Evolutionary conservation across 2,888 invertebrate genomes (phyloP), one percentile per base, ranked within the genome.

Genomic region (Clunio marinus): DNA sequence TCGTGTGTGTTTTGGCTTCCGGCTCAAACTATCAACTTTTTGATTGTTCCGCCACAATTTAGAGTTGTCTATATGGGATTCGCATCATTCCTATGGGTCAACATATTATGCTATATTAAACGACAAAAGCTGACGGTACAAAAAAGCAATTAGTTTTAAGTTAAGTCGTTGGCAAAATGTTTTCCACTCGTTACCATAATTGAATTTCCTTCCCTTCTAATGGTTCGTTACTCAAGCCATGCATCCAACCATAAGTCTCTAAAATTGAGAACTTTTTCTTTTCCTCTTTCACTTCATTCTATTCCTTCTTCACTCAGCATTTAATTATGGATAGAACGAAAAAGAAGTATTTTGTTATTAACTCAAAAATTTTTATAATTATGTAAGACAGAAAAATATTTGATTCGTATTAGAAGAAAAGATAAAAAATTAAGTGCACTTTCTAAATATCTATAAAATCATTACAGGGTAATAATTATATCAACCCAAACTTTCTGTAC

Each of bases 1-100:
- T 91, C 91, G 71, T 92, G 92, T 74, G 77, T 84, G 66, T 93
- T 91, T 77, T 93, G 93, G 93, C 76, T 93, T 41, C 93, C 93
- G 0, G 87, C 85, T 0, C 91, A 92, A 77, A 83, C 86, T 0
- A 75, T 91, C 28, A 93, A 93, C 77, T 93, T 93, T 77, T 76
- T 83, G 55, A 77, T 89, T 65, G 76, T 93, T 62, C 87, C 91
- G 0, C 83, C 91, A 0, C 78, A 85, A 65, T 83, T 87, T 69
- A 82, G 93, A 15, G 89, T 93, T 0, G 83, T 88, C 1, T 93
- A 89, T 74, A 89, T 93, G 25, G 88, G 91, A 0, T 79, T 84
- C 0, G 88, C 87, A 60, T 88, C 91, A 1, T 88, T 93, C 73
- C 76, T 87, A 24, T 93, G 93, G 93, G 88, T 91, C 69, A 93